Percentiles rank a stretch among this genome's conserved stretches.
phyloP scores from a whole-genome alignment of 2,888 invertebrate genomes.

The Pristionchus fissidentatus region DNA sequence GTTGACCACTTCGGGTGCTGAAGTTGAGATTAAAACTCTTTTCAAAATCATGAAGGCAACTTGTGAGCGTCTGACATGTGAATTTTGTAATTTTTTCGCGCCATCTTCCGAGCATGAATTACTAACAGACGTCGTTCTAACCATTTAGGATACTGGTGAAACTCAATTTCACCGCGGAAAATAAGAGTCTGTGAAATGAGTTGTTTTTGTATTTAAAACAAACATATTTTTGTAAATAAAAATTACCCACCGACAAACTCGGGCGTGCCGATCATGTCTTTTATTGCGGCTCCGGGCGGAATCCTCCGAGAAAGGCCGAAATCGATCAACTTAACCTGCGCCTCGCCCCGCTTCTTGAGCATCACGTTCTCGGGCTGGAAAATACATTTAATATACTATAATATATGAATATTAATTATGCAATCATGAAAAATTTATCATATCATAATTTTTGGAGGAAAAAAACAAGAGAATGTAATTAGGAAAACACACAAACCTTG shows the following conservation, averaged over 20 bases:
- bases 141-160: neutral
- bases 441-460: neutral
- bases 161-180: neutral
- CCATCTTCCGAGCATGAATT: neutral
- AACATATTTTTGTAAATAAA: neutral
- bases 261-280: conserved; percentile 81
- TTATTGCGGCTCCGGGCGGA: conserved; percentile 76
- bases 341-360: conserved; percentile 76
- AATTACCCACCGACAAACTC: conserved; percentile 79
- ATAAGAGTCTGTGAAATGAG: neutral
- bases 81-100: no score
- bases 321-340: conserved; percentile 82
- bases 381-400: neutral
- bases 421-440: neutral
- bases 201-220: no score
- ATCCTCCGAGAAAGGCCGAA: conserved; percentile 80
- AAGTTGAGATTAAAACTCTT: conserved; percentile 54
- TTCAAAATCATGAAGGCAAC: neutral
- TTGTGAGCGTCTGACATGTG: no score
- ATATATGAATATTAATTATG: neutral
- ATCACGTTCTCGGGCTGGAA: conserved; percentile 82
- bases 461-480: neutral
- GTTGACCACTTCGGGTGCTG: conserved; percentile 81
- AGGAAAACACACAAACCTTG: conserved; percentile 78
- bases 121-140: neutral